Base-by-base conservation (phyloP, 1,140 invertebrate species). In the Drosophila serrata region DNA sequence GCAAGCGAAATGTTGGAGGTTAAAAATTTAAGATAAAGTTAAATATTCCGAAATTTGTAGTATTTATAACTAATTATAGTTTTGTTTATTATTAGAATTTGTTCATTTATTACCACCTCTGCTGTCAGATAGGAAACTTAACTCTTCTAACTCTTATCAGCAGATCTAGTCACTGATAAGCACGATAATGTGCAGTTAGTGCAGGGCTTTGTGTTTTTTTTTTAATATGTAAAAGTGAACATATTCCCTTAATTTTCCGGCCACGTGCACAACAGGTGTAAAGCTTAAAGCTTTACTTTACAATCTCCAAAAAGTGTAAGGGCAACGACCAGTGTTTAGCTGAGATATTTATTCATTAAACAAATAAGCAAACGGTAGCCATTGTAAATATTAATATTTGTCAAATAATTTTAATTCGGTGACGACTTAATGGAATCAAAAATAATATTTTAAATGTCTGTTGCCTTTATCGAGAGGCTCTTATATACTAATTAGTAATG, bases 81-180 rank as follows among this genome's bases (percentile, higher is more conserved):
- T 8, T 0, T 9, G 1, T 40, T 27, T 31, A 39, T 31, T 24
- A 12, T 22, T 17, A 6, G 19, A 55, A 6, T 17, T 31, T 0
- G 4, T 31, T 13, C 11, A 19, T 8, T 6, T 22, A 56, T 40
- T 31, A 19, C 8, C 1, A 9, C 17, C 15, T 8, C 6, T 27
- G 12, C 22, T 68, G 17, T 13, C 27, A 65, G 35, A 37, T 53
- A 63, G 33, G 45, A 12, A 69, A 69, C 27, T 13, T 15, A 57
- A 35, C 33, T 67, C 24, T 31, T 40, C 9, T 2, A 6, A 17
- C 4, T 3, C 9, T 70, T 70, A 70, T 69, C 63, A 37, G 1
- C 29, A 35, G 19, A n/a, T 15, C 17, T 31, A n/a, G 13, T 3
- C 64, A 29, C 17, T 40, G 68, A 70, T 70, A 57, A 70, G 64